Evolutionary conservation across 1,140 invertebrate species (phyloP).

Genomic region (Asobara japonica): DNA sequence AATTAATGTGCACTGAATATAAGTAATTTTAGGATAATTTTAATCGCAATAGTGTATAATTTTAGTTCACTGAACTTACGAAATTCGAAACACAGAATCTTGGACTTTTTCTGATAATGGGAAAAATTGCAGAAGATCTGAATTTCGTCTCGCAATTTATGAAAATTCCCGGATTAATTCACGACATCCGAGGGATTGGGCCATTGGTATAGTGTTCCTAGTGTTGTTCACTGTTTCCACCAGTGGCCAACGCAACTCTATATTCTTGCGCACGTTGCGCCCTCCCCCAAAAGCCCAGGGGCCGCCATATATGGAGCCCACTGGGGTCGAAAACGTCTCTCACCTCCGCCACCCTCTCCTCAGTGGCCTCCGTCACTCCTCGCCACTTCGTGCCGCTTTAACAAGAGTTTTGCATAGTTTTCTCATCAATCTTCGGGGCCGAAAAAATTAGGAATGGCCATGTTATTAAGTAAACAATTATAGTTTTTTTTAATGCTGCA

Average conservation of each 20-base stretch:
- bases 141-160: neutral
- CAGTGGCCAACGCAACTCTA: conserved; percentile 29
- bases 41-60: too few species aligned
- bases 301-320: conserved; percentile 59
- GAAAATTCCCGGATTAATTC: neutral
- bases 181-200: neutral
- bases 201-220: neutral
- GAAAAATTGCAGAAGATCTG: neutral
- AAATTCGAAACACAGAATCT: too few species aligned
- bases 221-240: too few species aligned
- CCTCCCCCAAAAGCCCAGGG: conserved; percentile 45
- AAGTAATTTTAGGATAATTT: too few species aligned
- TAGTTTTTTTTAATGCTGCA: too few species aligned
- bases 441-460: too few species aligned
- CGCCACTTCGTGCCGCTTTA: neutral
- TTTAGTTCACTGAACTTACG: too few species aligned
- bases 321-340: conserved; percentile 28
- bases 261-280: conserved; percentile 40
- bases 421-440: neutral
- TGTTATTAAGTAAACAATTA: too few species aligned
- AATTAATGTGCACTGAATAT: too few species aligned
- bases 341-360: neutral
- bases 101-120: too few species aligned
- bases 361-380: neutral
- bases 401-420: neutral